Percentiles rank a stretch among this genome's conserved stretches.
Conservation (phyloP, 2,888 invertebrate species). For the Hydraecia micacea region DNA sequence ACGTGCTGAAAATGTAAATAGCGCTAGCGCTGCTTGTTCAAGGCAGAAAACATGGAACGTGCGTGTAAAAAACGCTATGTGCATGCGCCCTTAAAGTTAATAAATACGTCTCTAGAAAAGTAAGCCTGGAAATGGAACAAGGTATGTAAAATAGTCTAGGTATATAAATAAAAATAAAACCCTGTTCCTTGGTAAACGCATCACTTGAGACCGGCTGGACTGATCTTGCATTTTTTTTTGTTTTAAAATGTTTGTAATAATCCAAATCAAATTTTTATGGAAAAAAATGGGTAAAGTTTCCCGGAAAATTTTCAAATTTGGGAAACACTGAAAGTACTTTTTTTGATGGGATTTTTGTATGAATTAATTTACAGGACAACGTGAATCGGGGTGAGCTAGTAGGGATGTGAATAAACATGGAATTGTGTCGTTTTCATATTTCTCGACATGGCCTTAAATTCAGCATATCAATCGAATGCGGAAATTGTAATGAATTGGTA, state of each 20-base stretch:
- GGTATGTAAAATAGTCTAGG: not conserved
- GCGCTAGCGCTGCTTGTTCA: not conserved
- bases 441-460: not conserved
- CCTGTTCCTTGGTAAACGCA: not conserved
- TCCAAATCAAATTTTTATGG: not conserved
- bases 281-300: not conserved
- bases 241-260: not conserved
- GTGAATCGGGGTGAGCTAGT: not conserved
- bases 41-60: not conserved
- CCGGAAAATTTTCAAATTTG: too few species aligned
- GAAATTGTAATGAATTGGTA: constrained; percentile 6
- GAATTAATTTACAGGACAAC: not conserved
- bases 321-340: not conserved
- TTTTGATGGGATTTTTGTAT: not conserved
- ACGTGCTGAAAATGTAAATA: not conserved
- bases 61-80: not conserved
- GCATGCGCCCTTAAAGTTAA: not conserved
- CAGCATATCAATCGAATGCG: constrained; percentile 4
- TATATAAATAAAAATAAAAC: not conserved
- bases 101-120: not conserved
- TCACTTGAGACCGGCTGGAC: not conserved
- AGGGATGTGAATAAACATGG: not conserved
- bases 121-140: not conserved
- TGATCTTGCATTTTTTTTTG: not conserved
- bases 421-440: not conserved